phyloP scores from a whole-genome alignment of 2,797 vertebrate species.

The Sebastes iracundus region DNA sequence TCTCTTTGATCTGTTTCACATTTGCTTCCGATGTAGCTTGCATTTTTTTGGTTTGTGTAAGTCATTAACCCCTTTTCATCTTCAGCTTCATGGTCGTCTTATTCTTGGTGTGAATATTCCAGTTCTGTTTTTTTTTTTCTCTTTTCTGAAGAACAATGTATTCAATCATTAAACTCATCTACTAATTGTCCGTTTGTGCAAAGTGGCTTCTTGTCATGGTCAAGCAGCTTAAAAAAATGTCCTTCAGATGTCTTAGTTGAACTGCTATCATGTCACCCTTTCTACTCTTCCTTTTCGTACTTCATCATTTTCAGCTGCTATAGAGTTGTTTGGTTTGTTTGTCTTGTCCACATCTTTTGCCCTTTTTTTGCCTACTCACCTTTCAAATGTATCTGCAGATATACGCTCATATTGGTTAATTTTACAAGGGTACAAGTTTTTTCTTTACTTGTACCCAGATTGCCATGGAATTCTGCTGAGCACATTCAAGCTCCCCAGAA shows the following conservation, averaged over 20 bases:
- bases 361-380: not conserved
- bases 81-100: not conserved
- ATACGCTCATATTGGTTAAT: too few relatives aligned
- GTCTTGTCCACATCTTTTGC: not conserved
- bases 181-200: not conserved
- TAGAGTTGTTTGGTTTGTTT: not conserved
- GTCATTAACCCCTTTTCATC: conserved; percentile 12
- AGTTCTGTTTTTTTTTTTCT: not conserved
- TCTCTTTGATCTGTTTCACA: not conserved
- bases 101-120: not conserved
- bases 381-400: not conserved
- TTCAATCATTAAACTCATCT: conserved; percentile 7
- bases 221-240: not conserved
- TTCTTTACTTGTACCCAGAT: not conserved
- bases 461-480: not conserved
- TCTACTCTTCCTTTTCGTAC: not conserved
- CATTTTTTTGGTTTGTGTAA: not conserved
- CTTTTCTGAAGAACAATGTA: not conserved
- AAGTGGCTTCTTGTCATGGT: not conserved
- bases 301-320: not conserved
- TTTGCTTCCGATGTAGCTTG: not conserved
- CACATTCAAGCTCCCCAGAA: not conserved
- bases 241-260: not conserved
- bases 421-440: too few relatives aligned
- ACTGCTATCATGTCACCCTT: not conserved